Conservation (phyloP, 2,888 invertebrate genomes). For the Amphipyra berbera region DNA sequence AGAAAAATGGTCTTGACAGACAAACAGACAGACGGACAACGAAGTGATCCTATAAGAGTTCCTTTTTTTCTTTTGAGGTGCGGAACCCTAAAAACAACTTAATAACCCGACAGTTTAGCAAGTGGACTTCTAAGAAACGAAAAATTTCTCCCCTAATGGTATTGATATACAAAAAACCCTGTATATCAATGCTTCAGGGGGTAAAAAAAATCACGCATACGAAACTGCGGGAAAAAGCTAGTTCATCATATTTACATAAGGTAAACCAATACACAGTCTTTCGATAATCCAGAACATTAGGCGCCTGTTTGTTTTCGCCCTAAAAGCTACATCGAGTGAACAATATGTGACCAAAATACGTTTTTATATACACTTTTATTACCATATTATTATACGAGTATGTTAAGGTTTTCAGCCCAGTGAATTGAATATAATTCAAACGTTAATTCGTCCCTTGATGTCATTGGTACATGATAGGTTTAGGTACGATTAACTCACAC, state of each 20-base stretch:
- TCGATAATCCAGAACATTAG: constrained; percentile 46
- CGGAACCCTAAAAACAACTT: too few relatives aligned
- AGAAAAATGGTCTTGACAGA: too few relatives aligned
- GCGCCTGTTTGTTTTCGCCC: constrained; percentile 12
- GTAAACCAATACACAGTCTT: constrained; percentile 7
- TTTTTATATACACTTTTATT: constrained; percentile 39
- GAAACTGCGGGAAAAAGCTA: too few relatives aligned
- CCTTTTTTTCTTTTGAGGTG: too few relatives aligned
- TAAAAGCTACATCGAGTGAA: constrained; percentile 20
- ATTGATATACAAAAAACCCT: too few relatives aligned
- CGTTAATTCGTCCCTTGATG: constrained; percentile 52
- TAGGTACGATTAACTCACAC: constrained; percentile 27
- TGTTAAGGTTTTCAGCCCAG: constrained; percentile 52
- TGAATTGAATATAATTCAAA: constrained; percentile 55
- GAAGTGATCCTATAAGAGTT: too few relatives aligned
- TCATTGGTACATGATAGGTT: constrained; percentile 22
- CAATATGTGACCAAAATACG: constrained; percentile 34
- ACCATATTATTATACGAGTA: constrained; percentile 25
- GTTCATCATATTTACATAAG: not conserved
- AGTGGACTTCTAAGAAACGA: too few relatives aligned
- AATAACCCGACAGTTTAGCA: too few relatives aligned
- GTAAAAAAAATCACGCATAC: too few relatives aligned
- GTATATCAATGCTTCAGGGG: too few relatives aligned
- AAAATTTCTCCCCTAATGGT: too few relatives aligned
- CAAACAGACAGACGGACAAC: too few relatives aligned